Percentiles rank a stretch among this genome's conserved stretches.
Conservation (phyloP, 2,113 vertebrate species). For the Calidris pygmaea region DNA sequence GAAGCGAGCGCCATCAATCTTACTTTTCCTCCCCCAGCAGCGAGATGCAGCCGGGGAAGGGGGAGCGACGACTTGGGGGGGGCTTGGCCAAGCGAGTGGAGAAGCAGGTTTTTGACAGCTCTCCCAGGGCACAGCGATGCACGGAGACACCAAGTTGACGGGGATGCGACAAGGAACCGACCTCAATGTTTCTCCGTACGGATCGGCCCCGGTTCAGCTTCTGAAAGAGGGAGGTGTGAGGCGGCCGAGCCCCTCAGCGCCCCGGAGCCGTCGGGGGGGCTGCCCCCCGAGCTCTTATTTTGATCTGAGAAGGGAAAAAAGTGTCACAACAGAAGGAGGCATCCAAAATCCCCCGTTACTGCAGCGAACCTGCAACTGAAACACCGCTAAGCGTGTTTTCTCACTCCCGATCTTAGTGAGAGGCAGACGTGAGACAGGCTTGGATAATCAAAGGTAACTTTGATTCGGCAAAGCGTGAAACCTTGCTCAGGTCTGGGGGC, state of each 20-base stretch:
- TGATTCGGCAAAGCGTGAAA: background rate
- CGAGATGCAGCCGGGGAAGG: background rate
- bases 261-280: background rate
- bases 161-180: rapidly evolving
- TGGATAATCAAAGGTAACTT: background rate
- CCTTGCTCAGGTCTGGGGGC: background rate
- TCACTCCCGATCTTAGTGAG: background rate
- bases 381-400: background rate
- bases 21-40: background rate
- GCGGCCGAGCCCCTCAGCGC: background rate
- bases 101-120: background rate
- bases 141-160: background rate
- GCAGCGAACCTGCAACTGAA: background rate
- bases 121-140: background rate
- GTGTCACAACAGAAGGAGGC: background rate
- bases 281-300: background rate
- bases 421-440: background rate
- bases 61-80: background rate
- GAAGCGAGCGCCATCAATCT: slow-evolving; percentile 8
- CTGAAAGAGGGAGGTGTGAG: background rate
- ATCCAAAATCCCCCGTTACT: background rate
- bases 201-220: background rate
- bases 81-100: background rate
- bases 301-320: background rate
- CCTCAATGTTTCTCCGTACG: rapidly evolving